These are phyloP conservation scores for Scolopax mira DNA, from an alignment of 2,113 vertebrate genomes.

Conservation along the genomic window DNA sequence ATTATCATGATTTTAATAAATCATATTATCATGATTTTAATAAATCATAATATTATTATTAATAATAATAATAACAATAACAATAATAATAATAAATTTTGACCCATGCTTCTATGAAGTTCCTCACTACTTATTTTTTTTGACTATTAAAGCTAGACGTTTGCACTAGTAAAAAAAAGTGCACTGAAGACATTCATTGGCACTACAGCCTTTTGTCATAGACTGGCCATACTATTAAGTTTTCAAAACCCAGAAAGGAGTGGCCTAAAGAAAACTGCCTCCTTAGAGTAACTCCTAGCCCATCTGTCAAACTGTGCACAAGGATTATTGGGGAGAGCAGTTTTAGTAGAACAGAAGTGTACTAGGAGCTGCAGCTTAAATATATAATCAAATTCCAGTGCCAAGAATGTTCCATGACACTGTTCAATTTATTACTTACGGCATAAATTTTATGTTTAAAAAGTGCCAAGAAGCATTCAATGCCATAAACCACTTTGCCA, in stretches of 20 bases:
- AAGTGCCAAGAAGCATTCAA: not conserved
- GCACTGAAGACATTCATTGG: accelerated
- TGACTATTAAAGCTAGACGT: not conserved
- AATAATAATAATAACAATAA: too few species aligned
- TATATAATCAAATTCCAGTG: not conserved
- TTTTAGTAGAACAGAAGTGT: not conserved
- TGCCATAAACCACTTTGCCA: not conserved
- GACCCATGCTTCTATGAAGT: not conserved
- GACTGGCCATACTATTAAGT: not conserved
- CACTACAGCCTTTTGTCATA: not conserved
- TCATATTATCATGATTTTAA: too few species aligned
- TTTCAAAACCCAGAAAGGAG: not conserved
- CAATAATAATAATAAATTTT: too few species aligned
- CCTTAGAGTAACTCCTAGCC: not conserved
- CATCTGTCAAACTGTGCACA: not conserved
- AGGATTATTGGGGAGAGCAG: not conserved
- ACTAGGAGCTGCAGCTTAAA: not conserved
- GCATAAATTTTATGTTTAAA: not conserved
- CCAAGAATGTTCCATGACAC: not conserved
- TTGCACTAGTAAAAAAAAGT: not conserved
- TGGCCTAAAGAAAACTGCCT: not conserved
- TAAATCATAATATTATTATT: too few species aligned
- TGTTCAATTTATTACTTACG: not conserved
- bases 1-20: too few species aligned
- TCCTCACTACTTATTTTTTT: not conserved